phyloP scores from a whole-genome alignment of 2,113 vertebrate genomes.

The Cranoglanis bouderius region DNA sequence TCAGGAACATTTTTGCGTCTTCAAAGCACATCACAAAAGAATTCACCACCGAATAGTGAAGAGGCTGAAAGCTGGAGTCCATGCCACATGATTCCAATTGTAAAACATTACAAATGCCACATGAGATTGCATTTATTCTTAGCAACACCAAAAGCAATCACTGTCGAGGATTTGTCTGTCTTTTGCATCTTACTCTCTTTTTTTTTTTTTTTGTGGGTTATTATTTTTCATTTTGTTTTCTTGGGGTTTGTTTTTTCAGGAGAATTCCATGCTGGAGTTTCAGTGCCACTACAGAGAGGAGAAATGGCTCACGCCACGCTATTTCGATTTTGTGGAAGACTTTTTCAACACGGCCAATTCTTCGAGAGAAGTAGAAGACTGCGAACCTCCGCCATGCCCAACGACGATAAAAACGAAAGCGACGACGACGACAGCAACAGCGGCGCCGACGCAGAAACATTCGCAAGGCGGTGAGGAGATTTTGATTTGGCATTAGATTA shows the following conservation, averaged over 20 bases:
- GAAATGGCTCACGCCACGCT: slow-evolving; percentile 67
- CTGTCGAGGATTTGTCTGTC: neutral
- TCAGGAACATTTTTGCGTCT: neutral
- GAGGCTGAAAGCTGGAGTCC: neutral
- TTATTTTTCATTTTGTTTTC: neutral
- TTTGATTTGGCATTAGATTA: neutral
- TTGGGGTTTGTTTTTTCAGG: slow-evolving; percentile 57
- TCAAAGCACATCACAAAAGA: slow-evolving; percentile 14
- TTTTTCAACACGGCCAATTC: slow-evolving; percentile 67
- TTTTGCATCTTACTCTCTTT: neutral
- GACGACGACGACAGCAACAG: slow-evolving; percentile 20
- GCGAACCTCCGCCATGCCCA: slow-evolving; percentile 71
- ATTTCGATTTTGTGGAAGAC: slow-evolving; percentile 74
- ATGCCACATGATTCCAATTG: neutral
- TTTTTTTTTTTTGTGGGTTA: too few relatives aligned
- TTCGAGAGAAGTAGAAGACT: slow-evolving; percentile 61
- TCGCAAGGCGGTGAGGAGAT: slow-evolving; percentile 32
- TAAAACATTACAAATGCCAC: neutral
- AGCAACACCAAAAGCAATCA: too few relatives aligned
- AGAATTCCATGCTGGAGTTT: slow-evolving; percentile 70
- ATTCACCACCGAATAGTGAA: neutral
- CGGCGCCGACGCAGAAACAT: slow-evolving; percentile 14
- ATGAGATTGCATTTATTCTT: neutral
- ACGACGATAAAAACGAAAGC: slow-evolving; percentile 54
- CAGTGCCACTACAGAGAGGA: slow-evolving; percentile 73